Percentiles rank a stretch among this genome's conserved stretches.
phyloP scores from a whole-genome alignment of 2,888 invertebrate genomes.

The Cerastis leucographa region DNA sequence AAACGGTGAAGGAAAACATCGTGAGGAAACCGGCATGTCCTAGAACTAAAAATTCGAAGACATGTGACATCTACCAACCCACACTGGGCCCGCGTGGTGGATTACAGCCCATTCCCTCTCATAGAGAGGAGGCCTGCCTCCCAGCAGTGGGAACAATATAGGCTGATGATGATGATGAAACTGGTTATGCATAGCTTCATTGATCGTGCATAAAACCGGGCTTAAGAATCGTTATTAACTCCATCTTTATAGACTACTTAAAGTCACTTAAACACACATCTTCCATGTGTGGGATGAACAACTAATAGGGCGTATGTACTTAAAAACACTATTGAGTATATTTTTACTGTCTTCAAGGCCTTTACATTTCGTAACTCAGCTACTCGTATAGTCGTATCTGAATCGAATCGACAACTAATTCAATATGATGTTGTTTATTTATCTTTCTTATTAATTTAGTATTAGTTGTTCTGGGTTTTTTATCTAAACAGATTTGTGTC shows the following conservation, averaged over 20 bases:
- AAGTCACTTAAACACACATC: neutral
- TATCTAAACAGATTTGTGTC: too few species aligned
- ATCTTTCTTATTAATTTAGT: neutral
- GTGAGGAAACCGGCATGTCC: too few species aligned
- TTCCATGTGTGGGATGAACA: conserved; percentile 12
- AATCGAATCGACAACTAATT: neutral
- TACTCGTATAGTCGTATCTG: neutral
- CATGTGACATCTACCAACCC: too few species aligned
- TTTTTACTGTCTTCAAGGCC: neutral
- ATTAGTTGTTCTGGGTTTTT: too few species aligned
- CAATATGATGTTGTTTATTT: neutral
- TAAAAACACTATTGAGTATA: neutral
- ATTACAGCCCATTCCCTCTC: too few species aligned
- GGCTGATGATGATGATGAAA: too few species aligned
- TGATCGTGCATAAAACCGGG: neutral
- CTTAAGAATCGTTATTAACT: neutral
- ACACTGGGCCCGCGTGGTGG: too few species aligned
- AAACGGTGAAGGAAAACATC: too few species aligned
- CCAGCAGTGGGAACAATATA: too few species aligned
- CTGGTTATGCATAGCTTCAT: too few species aligned
- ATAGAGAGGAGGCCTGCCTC: too few species aligned
- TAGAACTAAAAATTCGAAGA: too few species aligned
- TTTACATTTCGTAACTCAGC: neutral
- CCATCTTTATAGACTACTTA: conserved; percentile 3
- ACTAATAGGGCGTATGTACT: conserved; percentile 10